phyloP scores from a whole-genome alignment of 2,888 invertebrate genomes.

The Ommatoiulus sabulosus region DNA sequence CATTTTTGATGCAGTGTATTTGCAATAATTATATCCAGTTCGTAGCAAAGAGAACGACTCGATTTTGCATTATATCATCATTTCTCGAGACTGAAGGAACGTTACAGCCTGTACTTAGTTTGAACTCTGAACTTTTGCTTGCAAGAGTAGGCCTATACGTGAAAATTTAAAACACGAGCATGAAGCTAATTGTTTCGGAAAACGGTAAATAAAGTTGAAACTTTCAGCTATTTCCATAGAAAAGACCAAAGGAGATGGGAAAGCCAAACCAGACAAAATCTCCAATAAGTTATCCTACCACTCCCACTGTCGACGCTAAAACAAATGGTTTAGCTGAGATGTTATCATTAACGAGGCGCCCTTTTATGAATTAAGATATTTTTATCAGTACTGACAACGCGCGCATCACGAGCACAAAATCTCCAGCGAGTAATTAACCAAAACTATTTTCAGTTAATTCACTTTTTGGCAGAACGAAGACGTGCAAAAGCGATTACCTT shows the following conservation, averaged over 20 bases:
- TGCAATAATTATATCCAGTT: no score
- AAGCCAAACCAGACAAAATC: constrained; percentile 30
- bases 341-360: constrained; percentile 22
- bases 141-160: no score
- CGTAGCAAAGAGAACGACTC: no score
- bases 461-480: neutral
- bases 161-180: no score
- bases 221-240: neutral
- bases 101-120: no score
- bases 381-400: constrained; percentile 13
- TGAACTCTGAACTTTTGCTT: no score
- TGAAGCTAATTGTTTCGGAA: neutral
- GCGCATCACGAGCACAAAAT: neutral
- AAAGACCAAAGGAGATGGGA: constrained; percentile 16
- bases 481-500: neutral
- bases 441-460: constrained; percentile 36
- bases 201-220: neutral
- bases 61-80: no score
- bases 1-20: no score
- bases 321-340: constrained; percentile 8
- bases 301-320: constrained; percentile 43
- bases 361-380: constrained; percentile 36
- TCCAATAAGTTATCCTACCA: constrained; percentile 27
- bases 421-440: constrained; percentile 23
- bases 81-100: no score